Evolutionary conservation across 2,888 invertebrate genomes (phyloP), one percentile per base, ranked within the genome.

Genomic region (Pseudanteris insignis): DNA sequence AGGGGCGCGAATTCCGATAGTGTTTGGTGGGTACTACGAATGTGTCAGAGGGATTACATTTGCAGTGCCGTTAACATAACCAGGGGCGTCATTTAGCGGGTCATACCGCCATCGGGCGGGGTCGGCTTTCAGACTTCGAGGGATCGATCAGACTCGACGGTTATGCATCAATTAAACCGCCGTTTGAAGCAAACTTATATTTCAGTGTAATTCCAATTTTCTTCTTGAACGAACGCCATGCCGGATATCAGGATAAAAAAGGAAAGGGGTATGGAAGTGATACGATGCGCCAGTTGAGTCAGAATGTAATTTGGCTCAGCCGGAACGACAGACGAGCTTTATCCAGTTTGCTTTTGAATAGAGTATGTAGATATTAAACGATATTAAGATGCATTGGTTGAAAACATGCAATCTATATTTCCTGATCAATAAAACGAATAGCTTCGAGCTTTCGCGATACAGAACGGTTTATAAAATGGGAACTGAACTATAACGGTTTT

Each of bases 151-250:
- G 9, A 7, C 10, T 24, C 18, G 44, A 53, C 60, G 50, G 41
- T 60, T 48, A 61, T 61, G 57, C 60, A 53, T 60, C 57, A 60
- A 64, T 60, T 64, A 60, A 48, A 43, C 44, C 30, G 51, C 57
- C 33, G 60, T 53, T 57, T 21, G 38, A 14, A 38, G 41, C 21
- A 40, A 44, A 60, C 48, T 64, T 64, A 67, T 66, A 67, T 66
- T 70, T 70, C 69, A 69, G 67, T 68, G 69, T 72, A 70, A 76
- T 73, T 74, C 68, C 70, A 75, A 73, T 75, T 76, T 73, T 70
- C 73, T 67, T 65, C 70, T 50, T 50, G 70, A 68, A 59, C 46
- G 68, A 67, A 54, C 63, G 44, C 67, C 40, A 50, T 43, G 46
- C 40, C 61, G 44, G 40, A 64, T 59, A 48, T 62, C 50, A 33